Evolutionary conservation across 1,140 invertebrate species (phyloP), one percentile per base, ranked within the genome.

Genomic region (Dufourea novaeangliae): DNA sequence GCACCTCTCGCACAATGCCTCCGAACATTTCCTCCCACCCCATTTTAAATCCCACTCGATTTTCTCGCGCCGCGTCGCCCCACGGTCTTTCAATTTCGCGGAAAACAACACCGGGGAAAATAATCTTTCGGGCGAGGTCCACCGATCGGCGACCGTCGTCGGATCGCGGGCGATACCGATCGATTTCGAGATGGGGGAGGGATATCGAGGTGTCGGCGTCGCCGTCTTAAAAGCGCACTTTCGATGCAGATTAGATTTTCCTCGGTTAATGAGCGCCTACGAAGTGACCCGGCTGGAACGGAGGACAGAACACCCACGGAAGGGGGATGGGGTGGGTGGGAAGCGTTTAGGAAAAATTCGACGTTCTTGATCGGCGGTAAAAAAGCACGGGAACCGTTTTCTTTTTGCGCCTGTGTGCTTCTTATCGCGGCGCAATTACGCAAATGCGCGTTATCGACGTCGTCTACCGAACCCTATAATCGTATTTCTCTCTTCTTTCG

Each of bases 391-490:
- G 69, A 70, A 82, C 61, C 70, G 80, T 37, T 74, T 83, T 82
- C n/a, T n/a, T 83, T 70, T 37, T 37, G 46, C 46, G 39, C 56
- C n/a, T n/a, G 25, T 17, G 77, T 54, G 67, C 68, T 83, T 83
- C 82, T 83, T 83, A 83, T 83, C 82, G 81, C 56, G 46, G 52
- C 67, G 82, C 80, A 83, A 83, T 83, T 83, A 83, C 80, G 82
- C 76, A 83, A 83, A 83, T 83, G 82, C 80, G 46, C 64, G 80
- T 83, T 79, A 83, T 82, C 52, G 75, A 71, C 57, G 56, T 3
- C 34, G 37, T 44, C 32, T 25, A 57, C 3, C 22, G 27, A 6
- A 12, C 46, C 41, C 6, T 20, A 17, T 10, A 34, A 32, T 37
- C 20, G 27, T 32, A 29, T 14, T 17, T 29, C 54, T 25, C 56